Evolutionary conservation across 1,140 invertebrate species (phyloP).

Genomic region (Procambarus clarkii): DNA sequence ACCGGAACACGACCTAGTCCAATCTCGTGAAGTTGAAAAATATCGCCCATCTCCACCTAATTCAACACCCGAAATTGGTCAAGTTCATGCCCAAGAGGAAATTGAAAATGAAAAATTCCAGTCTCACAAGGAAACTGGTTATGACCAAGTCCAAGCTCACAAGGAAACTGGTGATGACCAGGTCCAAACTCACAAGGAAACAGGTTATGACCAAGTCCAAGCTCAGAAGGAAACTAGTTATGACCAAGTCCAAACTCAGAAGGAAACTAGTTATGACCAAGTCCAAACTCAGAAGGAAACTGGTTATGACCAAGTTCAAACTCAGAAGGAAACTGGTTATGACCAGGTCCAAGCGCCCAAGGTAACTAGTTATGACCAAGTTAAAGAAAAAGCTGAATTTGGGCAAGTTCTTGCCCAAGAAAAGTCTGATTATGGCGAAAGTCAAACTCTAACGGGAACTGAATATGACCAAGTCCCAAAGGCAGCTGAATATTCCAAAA

Average conservation of each 20-base stretch:
- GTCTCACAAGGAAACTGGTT: too few relatives aligned
- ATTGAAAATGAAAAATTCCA: too few relatives aligned
- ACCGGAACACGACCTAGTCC: neutral
- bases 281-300: neutral
- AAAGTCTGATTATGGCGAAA: too few relatives aligned
- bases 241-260: neutral
- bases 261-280: neutral
- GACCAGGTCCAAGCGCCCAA: neutral
- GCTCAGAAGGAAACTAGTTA: neutral
- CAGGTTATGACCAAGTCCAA: neutral
- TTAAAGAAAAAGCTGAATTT: neutral
- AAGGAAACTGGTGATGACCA: too few relatives aligned
- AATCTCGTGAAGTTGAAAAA: neutral
- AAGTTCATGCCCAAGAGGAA: neutral
- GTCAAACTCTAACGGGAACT: too few relatives aligned
- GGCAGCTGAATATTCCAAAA: too few relatives aligned
- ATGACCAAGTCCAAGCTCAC: too few relatives aligned
- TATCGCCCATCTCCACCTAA: too few relatives aligned
- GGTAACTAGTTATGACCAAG: too few relatives aligned
- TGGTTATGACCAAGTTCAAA: neutral
- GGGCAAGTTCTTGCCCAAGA: neutral
- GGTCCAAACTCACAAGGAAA: neutral
- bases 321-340: neutral
- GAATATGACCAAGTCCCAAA: too few relatives aligned
- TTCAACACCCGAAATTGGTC: neutral